A percentile compares a stretch with the other conserved stretches of the same genome.
Evolutionary conservation across 2,113 vertebrate species (phyloP).

Genomic region (Ophiodon elongatus): DNA sequence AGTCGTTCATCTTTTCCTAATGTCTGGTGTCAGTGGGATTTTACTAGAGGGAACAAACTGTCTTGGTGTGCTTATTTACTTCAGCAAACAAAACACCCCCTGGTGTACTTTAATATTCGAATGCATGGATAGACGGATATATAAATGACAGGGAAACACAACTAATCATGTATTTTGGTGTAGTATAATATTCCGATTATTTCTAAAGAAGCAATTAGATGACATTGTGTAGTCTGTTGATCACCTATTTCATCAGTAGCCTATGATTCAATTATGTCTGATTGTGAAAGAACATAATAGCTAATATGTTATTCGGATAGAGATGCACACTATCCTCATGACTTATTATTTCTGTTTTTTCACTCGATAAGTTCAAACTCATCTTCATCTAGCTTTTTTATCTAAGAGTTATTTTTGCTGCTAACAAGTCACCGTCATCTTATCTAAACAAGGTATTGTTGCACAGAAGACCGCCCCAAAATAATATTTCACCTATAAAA

Average conservation of each 20-base stretch:
- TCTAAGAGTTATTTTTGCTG: not conserved
- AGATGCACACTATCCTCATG: not conserved
- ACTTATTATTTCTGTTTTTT: not conserved
- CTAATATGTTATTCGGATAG: constrained; percentile 1
- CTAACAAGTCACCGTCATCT: not conserved
- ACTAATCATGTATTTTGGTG: constrained; percentile 29
- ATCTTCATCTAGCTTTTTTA: not conserved
- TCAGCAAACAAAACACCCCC: constrained; percentile 13
- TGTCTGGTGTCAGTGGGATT: constrained; percentile 37
- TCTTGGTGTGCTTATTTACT: constrained; percentile 42
- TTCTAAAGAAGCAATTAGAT: constrained; percentile 14
- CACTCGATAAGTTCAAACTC: not conserved
- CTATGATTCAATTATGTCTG: not conserved
- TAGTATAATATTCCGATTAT: constrained; percentile 17
- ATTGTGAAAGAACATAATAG: not conserved
- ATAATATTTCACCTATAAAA: not conserved
- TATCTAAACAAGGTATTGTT: not conserved
- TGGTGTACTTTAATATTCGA: constrained; percentile 40
- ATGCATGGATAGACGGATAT: constrained; percentile 38
- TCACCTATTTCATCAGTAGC: constrained; percentile 21
- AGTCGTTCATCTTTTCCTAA: constrained; percentile 32
- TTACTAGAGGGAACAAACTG: constrained; percentile 30
- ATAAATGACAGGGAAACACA: constrained; percentile 21
- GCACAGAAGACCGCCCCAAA: not conserved
- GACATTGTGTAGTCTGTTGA: not conserved